phyloP scores from a whole-genome alignment of 1,140 invertebrate genomes.

The Yoshiicerus persimilis region DNA sequence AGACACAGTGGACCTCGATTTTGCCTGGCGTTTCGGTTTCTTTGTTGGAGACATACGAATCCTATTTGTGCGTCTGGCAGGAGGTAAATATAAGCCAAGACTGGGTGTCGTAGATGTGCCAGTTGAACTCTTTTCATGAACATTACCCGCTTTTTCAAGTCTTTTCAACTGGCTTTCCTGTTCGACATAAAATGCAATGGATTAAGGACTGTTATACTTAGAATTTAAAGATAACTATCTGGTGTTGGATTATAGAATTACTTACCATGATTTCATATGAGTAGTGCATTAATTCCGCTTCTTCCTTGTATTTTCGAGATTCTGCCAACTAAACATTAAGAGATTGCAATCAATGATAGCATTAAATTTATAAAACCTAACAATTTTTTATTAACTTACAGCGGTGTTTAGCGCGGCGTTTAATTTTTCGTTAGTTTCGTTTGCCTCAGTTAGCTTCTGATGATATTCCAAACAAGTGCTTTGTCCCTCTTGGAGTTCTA shows the following conservation, averaged over 20 bases:
- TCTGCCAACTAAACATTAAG: not conserved
- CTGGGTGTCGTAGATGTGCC: not conserved
- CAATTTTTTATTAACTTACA: not conserved
- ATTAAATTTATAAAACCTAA: too few species aligned
- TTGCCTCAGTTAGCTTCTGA: constrained; percentile 2
- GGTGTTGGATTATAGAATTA: not conserved
- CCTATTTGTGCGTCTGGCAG: too few species aligned
- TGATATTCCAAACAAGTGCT: not conserved
- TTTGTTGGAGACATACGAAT: too few species aligned
- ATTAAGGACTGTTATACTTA: too few species aligned
- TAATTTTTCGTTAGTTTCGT: not conserved
- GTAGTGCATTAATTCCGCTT: too few species aligned
- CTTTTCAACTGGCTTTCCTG: not conserved
- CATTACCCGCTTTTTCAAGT: not conserved
- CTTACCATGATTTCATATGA: not conserved
- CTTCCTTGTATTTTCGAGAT: not conserved
- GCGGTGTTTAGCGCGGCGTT: not conserved
- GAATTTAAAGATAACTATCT: not conserved
- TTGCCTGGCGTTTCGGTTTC: too few species aligned
- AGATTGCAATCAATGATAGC: not conserved
- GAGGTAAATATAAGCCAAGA: too few species aligned
- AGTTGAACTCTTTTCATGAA: not conserved
- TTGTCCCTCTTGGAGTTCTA: not conserved
- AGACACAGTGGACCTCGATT: too few species aligned
- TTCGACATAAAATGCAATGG: too few species aligned